These are phyloP conservation scores for Takifugu rubripes DNA, from an alignment of 2,797 vertebrate species.

Conservation along the genomic window DNA sequence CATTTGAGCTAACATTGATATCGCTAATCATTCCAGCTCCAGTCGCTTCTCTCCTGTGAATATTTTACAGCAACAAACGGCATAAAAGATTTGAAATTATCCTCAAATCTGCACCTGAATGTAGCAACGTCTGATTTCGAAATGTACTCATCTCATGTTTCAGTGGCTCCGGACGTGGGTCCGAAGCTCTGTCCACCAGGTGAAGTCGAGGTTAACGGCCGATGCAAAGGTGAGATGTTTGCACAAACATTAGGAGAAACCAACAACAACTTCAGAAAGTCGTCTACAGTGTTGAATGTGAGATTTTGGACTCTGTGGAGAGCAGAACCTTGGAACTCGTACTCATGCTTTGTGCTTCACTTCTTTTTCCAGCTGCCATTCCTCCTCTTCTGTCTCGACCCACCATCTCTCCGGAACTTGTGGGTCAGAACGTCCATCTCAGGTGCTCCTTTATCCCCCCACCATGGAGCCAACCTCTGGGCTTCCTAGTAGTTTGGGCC, in stretches of 20 bases:
- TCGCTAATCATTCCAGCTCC: too few species aligned
- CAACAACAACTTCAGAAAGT: not conserved
- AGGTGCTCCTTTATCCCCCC: constrained; percentile 67
- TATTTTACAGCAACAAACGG: too few species aligned
- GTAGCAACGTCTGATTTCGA: not conserved
- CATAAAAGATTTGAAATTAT: too few species aligned
- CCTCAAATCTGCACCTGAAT: too few species aligned
- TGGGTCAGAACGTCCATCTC: constrained; percentile 70
- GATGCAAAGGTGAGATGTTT: constrained; percentile 64
- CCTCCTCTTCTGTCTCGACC: constrained; percentile 62
- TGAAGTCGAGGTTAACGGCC: constrained; percentile 66
- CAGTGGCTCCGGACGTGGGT: constrained; percentile 60
- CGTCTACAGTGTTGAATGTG: too few species aligned
- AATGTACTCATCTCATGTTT: constrained; percentile 6
- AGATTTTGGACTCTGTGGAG: not conserved
- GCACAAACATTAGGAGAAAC: not conserved
- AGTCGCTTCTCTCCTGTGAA: too few species aligned
- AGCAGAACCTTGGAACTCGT: too few species aligned
- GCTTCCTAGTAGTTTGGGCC: constrained; percentile 74
- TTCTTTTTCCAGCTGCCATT: constrained; percentile 52
- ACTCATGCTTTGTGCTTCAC: not conserved
- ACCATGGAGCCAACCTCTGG: constrained; percentile 36
- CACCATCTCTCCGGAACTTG: constrained; percentile 65
- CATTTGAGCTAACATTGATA: too few species aligned
- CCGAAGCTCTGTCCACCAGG: constrained; percentile 65